phyloP scores from a whole-genome alignment of 2,113 vertebrate genomes.

The Halcyon malimbica region DNA sequence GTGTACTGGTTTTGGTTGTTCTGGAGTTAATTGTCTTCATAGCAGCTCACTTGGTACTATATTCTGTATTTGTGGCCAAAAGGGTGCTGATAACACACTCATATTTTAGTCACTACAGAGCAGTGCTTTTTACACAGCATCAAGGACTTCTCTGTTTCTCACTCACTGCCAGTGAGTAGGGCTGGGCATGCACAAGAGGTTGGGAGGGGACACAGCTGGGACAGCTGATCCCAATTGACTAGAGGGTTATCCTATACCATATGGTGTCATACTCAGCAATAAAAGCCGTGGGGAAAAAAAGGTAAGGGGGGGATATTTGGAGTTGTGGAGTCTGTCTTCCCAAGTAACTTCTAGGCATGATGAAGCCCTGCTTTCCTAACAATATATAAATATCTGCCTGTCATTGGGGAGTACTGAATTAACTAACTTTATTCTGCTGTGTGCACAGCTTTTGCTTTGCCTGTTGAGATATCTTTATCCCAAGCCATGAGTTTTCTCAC shows the following conservation, averaged over 20 bases:
- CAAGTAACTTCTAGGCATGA: background rate
- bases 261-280: too few species aligned
- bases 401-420: background rate
- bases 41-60: background rate
- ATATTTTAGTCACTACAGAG: too few species aligned
- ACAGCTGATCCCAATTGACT: too few species aligned
- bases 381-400: background rate
- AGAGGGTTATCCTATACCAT: too few species aligned
- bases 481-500: background rate
- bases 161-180: too few species aligned
- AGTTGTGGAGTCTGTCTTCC: too few species aligned
- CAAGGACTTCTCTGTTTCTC: too few species aligned
- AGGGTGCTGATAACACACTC: background rate
- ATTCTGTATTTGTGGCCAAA: background rate
- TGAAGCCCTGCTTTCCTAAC: background rate
- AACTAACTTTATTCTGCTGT: background rate
- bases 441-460: background rate
- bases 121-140: too few species aligned
- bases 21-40: background rate
- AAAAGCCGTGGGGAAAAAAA: too few species aligned
- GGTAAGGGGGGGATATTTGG: too few species aligned
- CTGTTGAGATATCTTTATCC: background rate
- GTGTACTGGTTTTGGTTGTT: background rate
- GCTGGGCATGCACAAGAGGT: too few species aligned
- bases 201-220: too few species aligned